A percentile compares a stretch with the other conserved stretches of the same genome.
phyloP scores from a whole-genome alignment of 1,140 invertebrate species.

The Plodia interpunctella region DNA sequence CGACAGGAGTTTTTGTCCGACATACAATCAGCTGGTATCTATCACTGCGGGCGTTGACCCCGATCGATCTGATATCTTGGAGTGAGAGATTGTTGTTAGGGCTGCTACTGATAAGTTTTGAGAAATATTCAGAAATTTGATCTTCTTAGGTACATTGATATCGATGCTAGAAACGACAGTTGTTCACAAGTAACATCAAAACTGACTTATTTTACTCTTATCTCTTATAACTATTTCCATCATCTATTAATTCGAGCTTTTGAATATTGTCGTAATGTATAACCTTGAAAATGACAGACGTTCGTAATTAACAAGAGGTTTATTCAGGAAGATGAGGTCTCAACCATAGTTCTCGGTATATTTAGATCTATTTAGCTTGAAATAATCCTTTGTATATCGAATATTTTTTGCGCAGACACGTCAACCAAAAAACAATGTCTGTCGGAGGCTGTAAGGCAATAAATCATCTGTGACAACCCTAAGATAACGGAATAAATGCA shows the following conservation, averaged over 20 bases:
- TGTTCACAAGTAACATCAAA: too few relatives aligned
- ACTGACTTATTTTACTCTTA: too few relatives aligned
- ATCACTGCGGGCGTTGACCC: conserved; percentile 7
- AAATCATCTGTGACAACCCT: conserved; percentile 23
- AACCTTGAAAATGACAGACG: too few relatives aligned
- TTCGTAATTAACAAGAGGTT: too few relatives aligned
- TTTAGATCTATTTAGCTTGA: too few relatives aligned
- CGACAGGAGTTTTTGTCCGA: not conserved
- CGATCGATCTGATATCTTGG: conserved; percentile 11
- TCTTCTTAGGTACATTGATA: not conserved
- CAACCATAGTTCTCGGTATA: too few relatives aligned
- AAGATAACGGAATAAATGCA: conserved; percentile 28
- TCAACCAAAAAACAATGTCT: not conserved
- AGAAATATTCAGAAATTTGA: too few relatives aligned
- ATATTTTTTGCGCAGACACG: not conserved
- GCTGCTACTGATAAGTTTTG: not conserved
- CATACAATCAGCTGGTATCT: conserved; percentile 6
- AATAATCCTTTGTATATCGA: not conserved
- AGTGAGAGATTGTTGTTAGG: conserved; percentile 1
- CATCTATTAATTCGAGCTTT: too few relatives aligned
- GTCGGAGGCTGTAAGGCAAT: conserved; percentile 1
- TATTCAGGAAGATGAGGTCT: too few relatives aligned
- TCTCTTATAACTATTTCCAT: too few relatives aligned
- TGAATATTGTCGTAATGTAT: too few relatives aligned
- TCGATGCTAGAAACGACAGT: too few relatives aligned